Evolutionary conservation across 2,113 vertebrate species (phyloP).

Genomic region (Sitta europaea): DNA sequence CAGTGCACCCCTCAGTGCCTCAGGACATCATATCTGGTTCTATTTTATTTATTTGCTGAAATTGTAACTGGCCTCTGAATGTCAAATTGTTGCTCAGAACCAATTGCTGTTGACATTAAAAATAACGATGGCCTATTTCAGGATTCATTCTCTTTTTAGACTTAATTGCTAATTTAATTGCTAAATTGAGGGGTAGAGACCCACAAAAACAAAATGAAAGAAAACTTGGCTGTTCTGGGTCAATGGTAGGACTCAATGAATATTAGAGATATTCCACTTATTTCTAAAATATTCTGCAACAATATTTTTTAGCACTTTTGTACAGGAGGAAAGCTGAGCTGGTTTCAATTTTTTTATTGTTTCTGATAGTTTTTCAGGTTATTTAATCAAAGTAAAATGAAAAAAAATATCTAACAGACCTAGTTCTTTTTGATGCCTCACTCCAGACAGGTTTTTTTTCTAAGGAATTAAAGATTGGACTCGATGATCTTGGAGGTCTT

Average conservation of each 20-base stretch:
- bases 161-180: neutral
- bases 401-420: fast-evolving
- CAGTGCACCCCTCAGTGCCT: no score
- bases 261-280: neutral
- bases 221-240: neutral
- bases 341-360: neutral
- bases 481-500: neutral
- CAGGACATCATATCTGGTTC: no score
- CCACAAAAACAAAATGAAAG: neutral
- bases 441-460: neutral
- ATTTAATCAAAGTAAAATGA: neutral
- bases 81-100: neutral
- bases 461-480: neutral
- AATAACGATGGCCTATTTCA: neutral
- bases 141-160: neutral
- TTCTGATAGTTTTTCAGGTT: neutral
- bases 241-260: neutral
- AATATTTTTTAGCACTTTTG: neutral
- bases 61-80: neutral
- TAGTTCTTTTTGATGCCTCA: neutral
- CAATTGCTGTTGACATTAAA: neutral
- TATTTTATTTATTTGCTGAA: neutral
- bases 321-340: neutral
- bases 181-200: neutral
- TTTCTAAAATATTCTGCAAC: neutral